A percentile compares a stretch with the other conserved stretches of the same genome.
Conservation (phyloP, 92 coral and sea anemone species). For the Epizoanthus fatuus region DNA sequence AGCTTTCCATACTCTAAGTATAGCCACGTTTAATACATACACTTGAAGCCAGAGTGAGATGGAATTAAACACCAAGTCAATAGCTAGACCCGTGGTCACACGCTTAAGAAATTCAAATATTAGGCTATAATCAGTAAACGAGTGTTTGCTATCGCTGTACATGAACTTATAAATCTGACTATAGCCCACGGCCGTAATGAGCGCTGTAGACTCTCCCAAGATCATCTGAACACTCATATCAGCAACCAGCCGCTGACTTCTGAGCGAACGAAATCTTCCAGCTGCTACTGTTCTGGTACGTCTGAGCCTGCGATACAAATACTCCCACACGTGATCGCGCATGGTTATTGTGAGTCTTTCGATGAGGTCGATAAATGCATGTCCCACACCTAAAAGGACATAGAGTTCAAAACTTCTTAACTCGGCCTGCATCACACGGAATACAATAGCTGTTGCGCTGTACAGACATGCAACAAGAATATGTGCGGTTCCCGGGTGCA, state of each 20-base stretch:
- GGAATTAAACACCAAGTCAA: conserved; percentile 71
- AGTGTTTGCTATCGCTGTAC: conserved; percentile 34
- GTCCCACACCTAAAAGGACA: conserved; percentile 58
- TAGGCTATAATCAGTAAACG: conserved; percentile 36
- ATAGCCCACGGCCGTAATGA: conserved; percentile 55
- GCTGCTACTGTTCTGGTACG: neutral
- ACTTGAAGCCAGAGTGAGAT: conserved; percentile 63
- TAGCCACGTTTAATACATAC: conserved; percentile 52
- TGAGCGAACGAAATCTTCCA: conserved; percentile 42
- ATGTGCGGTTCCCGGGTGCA: conserved; percentile 64
- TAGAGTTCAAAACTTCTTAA: conserved; percentile 57
- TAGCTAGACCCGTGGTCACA: conserved; percentile 48
- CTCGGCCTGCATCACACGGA: conserved; percentile 80
- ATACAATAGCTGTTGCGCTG: conserved; percentile 60
- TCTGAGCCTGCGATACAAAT: conserved; percentile 26
- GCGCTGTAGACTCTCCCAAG: conserved; percentile 64
- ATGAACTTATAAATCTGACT: conserved; percentile 51
- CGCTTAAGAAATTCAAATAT: conserved; percentile 48
- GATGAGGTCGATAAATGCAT: conserved; percentile 57
- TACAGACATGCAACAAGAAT: conserved; percentile 60
- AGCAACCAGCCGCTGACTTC: conserved; percentile 66
- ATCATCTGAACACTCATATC: conserved; percentile 69
- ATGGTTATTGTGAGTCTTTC: conserved; percentile 55
- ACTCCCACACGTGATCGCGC: conserved; percentile 68
- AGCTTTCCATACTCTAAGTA: conserved; percentile 63